Percentiles rank a stretch among this genome's conserved stretches.
Evolutionary conservation across 2,113 vertebrate genomes (phyloP).

Genomic region (Apaloderma vittatum): DNA sequence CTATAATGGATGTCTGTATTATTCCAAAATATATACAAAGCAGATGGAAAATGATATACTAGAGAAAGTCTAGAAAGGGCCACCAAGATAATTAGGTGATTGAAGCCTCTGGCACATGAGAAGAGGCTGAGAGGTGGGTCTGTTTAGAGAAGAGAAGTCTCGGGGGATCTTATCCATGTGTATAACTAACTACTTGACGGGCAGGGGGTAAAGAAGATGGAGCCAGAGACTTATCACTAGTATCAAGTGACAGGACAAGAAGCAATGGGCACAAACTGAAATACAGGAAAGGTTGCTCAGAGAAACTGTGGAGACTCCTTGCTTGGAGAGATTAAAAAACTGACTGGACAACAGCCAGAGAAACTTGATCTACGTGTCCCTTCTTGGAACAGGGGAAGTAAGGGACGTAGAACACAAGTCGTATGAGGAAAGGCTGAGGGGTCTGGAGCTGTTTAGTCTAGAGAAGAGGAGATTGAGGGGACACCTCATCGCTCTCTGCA

Average conservation of each 20-base stretch:
- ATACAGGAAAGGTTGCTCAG: not conserved
- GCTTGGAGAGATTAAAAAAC: not conserved
- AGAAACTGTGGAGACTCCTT: not conserved
- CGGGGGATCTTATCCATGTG: not conserved
- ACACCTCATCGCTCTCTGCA: too few relatives aligned
- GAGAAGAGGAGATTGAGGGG: too few relatives aligned
- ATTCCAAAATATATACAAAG: not conserved
- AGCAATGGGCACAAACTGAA: not conserved
- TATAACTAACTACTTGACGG: not conserved
- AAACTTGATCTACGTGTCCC: not conserved
- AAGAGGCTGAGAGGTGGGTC: not conserved
- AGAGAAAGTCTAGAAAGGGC: not conserved
- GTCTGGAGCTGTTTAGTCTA: too few relatives aligned
- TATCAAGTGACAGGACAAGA: not conserved
- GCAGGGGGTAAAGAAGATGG: not conserved
- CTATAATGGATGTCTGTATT: not conserved
- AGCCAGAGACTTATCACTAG: not conserved
- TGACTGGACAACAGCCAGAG: not conserved
- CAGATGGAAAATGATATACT: not conserved
- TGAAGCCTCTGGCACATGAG: not conserved
- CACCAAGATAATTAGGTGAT: not conserved
- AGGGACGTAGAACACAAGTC: too few relatives aligned
- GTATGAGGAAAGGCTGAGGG: too few relatives aligned
- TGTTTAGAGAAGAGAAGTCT: not conserved
- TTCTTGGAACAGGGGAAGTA: not conserved